Base-by-base conservation (phyloP, 23 tunicate species). In the Trididemnum clinides region DNA sequence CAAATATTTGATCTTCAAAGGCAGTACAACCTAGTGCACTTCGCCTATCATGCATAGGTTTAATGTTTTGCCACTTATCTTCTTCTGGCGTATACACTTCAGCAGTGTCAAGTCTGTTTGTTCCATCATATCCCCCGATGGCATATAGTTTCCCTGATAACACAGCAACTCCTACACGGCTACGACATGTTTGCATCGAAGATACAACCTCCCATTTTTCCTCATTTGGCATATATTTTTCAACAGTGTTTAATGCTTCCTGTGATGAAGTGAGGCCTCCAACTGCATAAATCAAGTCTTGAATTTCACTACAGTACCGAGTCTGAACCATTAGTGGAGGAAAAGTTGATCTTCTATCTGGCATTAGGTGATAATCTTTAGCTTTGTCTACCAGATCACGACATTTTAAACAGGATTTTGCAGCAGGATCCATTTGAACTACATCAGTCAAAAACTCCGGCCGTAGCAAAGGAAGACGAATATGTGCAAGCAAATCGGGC, bases 291-390 rank as follows among this genome's bases (percentile, higher is more conserved):
- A 93, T 93, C 76, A 82, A 64, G 23, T 79, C 88, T 22, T 71
- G 87, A 18, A 93, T 85, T 34, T 93, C 90, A 31, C 90, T 64
- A 83, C 98, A 93, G 63, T 91, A 93, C 62, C 98, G 71, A 0
- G 98, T 93, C 27, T 85, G 84, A n/a, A 88, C 73, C 87, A 88
- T 86, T 1, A 84, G 38, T 1, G 92, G 89, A 23, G 98, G 93
- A 81, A 93, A 93, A 15, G 71, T 84, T 21, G 82, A 71, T 36
- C 98, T 80, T 33, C 98, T 30, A 33, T 93, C 93, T 0, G 98
- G 98, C 87, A 93, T 93, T 23, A 93, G 84, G 72, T 88, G 98
- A 73, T 88, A 93, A 72, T 93, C 98, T 74, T 93, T 93, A 0
- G 98, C 98, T 64, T 88, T 88, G 51, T 93, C 98, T 2, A 93